These are phyloP conservation scores for Gryllus longicercus DNA, from an alignment of 2,888 invertebrate species.

Conservation along the genomic window DNA sequence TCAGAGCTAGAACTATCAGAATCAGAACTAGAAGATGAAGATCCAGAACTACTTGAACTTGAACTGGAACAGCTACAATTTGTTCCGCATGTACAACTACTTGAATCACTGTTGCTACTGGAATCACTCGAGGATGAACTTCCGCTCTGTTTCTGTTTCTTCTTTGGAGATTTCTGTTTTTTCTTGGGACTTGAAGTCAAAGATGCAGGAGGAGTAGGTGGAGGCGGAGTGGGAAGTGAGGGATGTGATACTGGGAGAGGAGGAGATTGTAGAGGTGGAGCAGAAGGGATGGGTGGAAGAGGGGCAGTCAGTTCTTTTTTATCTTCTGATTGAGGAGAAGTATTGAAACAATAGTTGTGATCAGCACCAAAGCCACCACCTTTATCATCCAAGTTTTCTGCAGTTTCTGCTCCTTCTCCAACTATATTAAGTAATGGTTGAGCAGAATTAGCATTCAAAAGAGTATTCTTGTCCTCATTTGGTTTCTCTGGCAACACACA, in stretches of 20 bases:
- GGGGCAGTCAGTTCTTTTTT: constrained; percentile 23
- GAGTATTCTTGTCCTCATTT: not conserved
- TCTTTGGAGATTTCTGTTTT: constrained; percentile 53
- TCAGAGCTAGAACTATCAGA: constrained; percentile 62
- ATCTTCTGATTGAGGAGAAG: constrained; percentile 22
- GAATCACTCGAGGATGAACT: constrained; percentile 71
- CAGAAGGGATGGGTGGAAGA: not conserved
- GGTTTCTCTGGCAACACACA: constrained; percentile 48
- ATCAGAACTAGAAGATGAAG: constrained; percentile 57
- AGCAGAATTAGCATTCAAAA: not conserved
- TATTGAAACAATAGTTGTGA: constrained; percentile 47
- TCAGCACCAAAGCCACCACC: constrained; percentile 40
- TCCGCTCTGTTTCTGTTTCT: constrained; percentile 42
- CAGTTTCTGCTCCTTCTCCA: not conserved
- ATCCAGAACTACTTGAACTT: constrained; percentile 58
- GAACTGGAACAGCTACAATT: constrained; percentile 79
- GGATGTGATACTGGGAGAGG: not conserved
- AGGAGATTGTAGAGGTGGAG: not conserved
- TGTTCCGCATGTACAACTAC: constrained; percentile 75
- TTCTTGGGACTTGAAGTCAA: constrained; percentile 50
- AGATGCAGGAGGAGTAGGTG: constrained; percentile 10
- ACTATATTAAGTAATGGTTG: constrained; percentile 39
- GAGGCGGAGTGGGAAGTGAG: not conserved
- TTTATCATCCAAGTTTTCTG: not conserved
- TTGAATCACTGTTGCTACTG: constrained; percentile 70